Conservation (phyloP, 1,140 invertebrate species). For the Drosophila bocki region DNA sequence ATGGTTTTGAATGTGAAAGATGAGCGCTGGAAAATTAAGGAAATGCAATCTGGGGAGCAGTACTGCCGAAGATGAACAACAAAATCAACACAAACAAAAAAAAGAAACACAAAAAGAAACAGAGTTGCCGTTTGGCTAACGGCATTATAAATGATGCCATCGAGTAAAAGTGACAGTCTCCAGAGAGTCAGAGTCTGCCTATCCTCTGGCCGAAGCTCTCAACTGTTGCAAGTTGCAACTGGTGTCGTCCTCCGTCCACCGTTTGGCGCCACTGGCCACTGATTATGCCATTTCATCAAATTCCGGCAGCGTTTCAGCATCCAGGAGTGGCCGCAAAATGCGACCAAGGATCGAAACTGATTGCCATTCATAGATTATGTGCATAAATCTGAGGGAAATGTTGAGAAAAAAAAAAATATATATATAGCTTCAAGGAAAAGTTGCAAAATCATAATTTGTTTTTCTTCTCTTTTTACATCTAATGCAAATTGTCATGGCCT, state of each 20-base stretch:
- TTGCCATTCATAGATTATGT: conserved; percentile 74
- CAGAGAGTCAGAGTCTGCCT: conserved; percentile 6
- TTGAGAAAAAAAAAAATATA: background rate
- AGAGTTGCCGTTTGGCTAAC: conserved; percentile 66
- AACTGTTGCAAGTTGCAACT: conserved; percentile 35
- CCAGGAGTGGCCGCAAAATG: conserved; percentile 49
- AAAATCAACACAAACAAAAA: conserved; percentile 64
- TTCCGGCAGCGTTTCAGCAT: conserved; percentile 49
- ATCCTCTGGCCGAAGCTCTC: conserved; percentile 26
- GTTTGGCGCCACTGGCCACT: conserved; percentile 46
- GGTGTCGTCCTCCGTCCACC: conserved; percentile 55
- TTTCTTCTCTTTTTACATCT: background rate
- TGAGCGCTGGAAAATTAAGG: conserved; percentile 77
- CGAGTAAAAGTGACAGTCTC: conserved; percentile 74
- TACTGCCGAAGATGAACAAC: conserved; percentile 61
- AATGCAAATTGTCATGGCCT: conserved; percentile 34
- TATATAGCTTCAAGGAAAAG: conserved; percentile 32
- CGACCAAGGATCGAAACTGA: conserved; percentile 43
- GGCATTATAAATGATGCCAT: conserved; percentile 78
- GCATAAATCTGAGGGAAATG: conserved; percentile 57
- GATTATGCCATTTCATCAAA: conserved; percentile 64
- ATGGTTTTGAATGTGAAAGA: conserved; percentile 61
- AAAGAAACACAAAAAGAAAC: conserved; percentile 53
- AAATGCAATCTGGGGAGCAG: conserved; percentile 60
- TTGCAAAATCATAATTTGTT: conserved; percentile 48